Base-by-base conservation (phyloP, 92 coral and sea anemone genomes). In the Zoanthus gigantus region DNA sequence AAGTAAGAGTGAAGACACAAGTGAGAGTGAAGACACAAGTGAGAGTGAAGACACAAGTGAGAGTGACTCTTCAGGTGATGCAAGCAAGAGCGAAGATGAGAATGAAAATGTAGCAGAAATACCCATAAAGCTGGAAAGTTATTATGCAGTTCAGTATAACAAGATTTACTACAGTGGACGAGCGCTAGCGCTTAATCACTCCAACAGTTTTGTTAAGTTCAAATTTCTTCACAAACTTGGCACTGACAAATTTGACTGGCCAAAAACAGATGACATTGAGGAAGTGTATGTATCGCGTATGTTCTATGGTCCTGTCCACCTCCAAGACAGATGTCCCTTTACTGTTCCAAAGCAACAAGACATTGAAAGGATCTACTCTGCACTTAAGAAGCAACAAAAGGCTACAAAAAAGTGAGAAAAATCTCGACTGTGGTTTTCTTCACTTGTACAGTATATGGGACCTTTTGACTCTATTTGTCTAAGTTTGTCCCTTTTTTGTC, bases 281-380 rank as follows among this genome's bases (percentile, higher is more conserved):
- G 82, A 8, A 10, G 82, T 77, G 17, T 23, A 77, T 30, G 47
- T 9, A 28, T 77, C 82, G 0, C 16, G 67, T 12, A 68, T 77
- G 66, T 77, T 77, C 44, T 77, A 53, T 77, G 82, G 82, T 32
- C 77, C 85, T 42, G 90, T 79, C 53, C 34, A n/a, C 71, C 65
- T 71, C 18, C 54, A 34, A 80, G 15, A 78, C 71, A 77, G 45
- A 37, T 66, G 83, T 78, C 77, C 84, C 32, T 87, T 68, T 61
- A 47, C 34, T 77, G 66, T 87, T 9, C 61, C 83, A 42, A 45
- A 71, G 63, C 76, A 60, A 30, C 79, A 71, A 17, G 60, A 71
- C 42, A 68, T 74, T 47, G 78, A 74, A 37, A 74, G 31, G 78
- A 74, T 74, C 57, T n/a, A 74, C 57, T 44, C 78, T 74, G 78